These are phyloP conservation scores for Aphelinus certus DNA, from an alignment of 1,140 invertebrate species.

Conservation along the genomic window DNA sequence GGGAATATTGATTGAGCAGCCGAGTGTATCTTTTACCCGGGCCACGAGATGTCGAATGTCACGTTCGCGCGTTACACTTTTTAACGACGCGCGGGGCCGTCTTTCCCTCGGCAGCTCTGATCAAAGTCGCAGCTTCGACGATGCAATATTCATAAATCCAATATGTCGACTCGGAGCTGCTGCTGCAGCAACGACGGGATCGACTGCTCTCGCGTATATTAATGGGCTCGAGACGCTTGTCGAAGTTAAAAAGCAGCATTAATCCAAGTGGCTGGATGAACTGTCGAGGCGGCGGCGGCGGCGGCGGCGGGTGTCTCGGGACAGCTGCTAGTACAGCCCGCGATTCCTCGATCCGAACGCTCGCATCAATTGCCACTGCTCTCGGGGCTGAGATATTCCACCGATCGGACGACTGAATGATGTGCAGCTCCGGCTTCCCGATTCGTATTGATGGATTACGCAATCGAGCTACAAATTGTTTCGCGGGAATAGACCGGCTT, in stretches of 20 bases:
- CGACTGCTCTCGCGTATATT: slow-evolving; percentile 18
- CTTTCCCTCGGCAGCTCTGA: slow-evolving; percentile 8
- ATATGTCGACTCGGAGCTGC: slow-evolving; percentile 35
- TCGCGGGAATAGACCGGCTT: too few relatives aligned
- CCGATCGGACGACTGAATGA: too few relatives aligned
- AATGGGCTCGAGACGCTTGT: background rate
- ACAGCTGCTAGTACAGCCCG: too few relatives aligned
- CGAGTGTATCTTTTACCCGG: slow-evolving; percentile 27
- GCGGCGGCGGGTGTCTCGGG: too few relatives aligned
- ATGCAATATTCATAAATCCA: slow-evolving; percentile 56
- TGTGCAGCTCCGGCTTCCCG: too few relatives aligned
- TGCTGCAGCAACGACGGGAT: slow-evolving; percentile 46
- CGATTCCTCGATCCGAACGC: too few relatives aligned
- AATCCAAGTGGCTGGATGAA: background rate
- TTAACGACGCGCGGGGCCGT: slow-evolving; percentile 34
- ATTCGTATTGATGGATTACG: too few relatives aligned
- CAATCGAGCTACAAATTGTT: too few relatives aligned
- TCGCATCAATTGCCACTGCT: too few relatives aligned
- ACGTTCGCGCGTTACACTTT: slow-evolving; percentile 31
- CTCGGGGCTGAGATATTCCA: too few relatives aligned
- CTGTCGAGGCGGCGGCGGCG: background rate
- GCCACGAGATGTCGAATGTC: background rate
- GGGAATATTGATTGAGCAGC: slow-evolving; percentile 46
- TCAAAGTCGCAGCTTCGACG: slow-evolving; percentile 38
- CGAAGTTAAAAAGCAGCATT: too few relatives aligned